A percentile compares a stretch with the other conserved stretches of the same genome.
These are phyloP conservation scores for Ashinkailepas kermadecensis DNA, from an alignment of 2,888 invertebrate species.

Conservation along the genomic window DNA sequence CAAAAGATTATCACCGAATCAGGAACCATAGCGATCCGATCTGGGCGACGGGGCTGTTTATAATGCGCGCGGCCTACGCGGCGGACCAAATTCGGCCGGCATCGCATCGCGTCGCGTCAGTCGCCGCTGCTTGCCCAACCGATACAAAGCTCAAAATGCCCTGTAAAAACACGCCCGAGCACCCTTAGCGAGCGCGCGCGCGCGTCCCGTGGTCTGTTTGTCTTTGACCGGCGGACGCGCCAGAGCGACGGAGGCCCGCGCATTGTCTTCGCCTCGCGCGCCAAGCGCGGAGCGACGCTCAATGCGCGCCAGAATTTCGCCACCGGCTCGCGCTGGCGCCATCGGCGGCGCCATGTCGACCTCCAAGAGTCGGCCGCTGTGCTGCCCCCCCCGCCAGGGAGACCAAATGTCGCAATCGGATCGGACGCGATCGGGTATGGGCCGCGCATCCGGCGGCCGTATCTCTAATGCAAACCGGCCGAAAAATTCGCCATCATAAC, in stretches of 20 bases:
- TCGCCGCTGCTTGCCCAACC: not conserved
- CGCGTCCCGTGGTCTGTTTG: not conserved
- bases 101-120: not conserved
- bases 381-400: not conserved
- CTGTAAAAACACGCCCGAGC: not conserved
- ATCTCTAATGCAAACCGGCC: not conserved
- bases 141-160: constrained; percentile 6
- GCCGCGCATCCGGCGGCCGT: not conserved
- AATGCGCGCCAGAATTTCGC: no score
- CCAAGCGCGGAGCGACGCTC: no score
- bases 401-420: not conserved
- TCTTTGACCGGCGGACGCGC: not conserved
- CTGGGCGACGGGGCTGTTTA: constrained; percentile 2
- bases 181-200: not conserved
- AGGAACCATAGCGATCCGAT: constrained; percentile 3
- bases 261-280: not conserved
- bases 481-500: not conserved
- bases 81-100: not conserved
- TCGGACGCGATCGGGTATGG: not conserved
- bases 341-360: no score
- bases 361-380: no score
- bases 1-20: constrained; percentile 23
- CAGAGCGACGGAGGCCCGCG: not conserved
- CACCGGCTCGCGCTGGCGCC: no score
- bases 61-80: not conserved